Percentiles rank a stretch among this genome's conserved stretches.
Evolutionary conservation across 2,797 vertebrate species (phyloP).

Genomic region (Acropternis orthonyx): DNA sequence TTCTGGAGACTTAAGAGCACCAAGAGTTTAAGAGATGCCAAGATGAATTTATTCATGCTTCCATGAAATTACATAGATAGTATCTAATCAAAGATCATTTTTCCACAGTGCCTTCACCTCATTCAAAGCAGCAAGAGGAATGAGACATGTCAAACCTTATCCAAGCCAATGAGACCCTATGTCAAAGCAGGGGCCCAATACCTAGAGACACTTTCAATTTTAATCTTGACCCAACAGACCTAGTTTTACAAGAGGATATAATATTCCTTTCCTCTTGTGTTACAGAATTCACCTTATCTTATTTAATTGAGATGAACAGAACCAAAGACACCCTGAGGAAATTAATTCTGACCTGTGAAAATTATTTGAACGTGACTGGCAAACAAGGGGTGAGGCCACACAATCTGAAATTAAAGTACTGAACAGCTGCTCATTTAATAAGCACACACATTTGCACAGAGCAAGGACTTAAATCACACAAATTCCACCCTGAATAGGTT

Average conservation of each 20-base stretch:
- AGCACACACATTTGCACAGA: background rate
- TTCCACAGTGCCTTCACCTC: background rate
- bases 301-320: background rate
- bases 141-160: background rate
- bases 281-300: background rate
- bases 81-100: background rate
- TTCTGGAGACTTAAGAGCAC: background rate
- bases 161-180: background rate
- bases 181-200: background rate
- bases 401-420: background rate
- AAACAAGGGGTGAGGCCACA: background rate
- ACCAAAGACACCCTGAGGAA: background rate
- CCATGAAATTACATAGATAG: background rate
- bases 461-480: background rate
- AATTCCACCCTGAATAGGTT: background rate
- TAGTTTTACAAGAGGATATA: background rate
- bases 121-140: background rate
- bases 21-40: background rate
- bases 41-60: background rate
- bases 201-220: background rate
- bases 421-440: background rate
- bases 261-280: background rate
- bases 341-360: background rate
- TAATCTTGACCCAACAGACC: background rate
- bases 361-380: background rate